A percentile compares a stretch with the other conserved stretches of the same genome.
phyloP scores from a whole-genome alignment of 2,888 invertebrate species.

The Teleogryllus oceanicus region DNA sequence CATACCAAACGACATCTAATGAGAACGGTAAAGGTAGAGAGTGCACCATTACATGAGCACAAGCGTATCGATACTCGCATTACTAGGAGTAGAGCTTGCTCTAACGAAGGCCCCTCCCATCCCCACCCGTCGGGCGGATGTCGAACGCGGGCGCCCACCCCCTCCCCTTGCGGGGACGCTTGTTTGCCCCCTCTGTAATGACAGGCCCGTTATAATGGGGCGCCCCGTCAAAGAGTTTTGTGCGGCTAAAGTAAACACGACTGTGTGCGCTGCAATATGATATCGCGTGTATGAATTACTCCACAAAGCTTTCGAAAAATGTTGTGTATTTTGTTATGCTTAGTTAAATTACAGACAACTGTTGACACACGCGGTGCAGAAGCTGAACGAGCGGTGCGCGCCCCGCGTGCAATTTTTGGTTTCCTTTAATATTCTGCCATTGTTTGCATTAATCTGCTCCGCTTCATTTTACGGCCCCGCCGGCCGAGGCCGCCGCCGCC shows the following conservation, averaged over 20 bases:
- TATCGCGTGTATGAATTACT: conserved; percentile 11
- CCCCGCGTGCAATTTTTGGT: neutral
- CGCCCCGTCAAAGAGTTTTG: conserved; percentile 12
- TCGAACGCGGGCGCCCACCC: too few relatives aligned
- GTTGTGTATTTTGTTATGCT: conserved; percentile 18
- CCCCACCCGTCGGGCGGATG: too few relatives aligned
- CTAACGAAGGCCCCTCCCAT: too few relatives aligned
- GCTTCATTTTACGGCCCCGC: conserved; percentile 6
- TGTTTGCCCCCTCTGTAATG: neutral
- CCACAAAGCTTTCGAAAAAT: conserved; percentile 18
- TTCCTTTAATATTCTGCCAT: conserved; percentile 10
- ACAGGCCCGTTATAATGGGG: neutral
- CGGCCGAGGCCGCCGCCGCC: neutral
- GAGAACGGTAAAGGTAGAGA: too few relatives aligned
- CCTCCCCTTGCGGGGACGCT: too few relatives aligned
- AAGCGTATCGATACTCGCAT: too few relatives aligned
- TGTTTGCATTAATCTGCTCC: conserved; percentile 7
- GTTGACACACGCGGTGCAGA: conserved; percentile 6
- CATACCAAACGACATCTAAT: too few relatives aligned
- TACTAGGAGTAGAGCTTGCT: too few relatives aligned
- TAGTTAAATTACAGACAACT: conserved; percentile 9
- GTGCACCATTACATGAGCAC: too few relatives aligned
- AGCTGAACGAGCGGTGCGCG: neutral
- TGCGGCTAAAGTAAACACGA: neutral
- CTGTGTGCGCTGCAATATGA: conserved; percentile 18